A percentile compares a stretch with the other conserved stretches of the same genome.
These are phyloP conservation scores for Xyrichtys novacula DNA, from an alignment of 2,797 vertebrate species.

Conservation along the genomic window DNA sequence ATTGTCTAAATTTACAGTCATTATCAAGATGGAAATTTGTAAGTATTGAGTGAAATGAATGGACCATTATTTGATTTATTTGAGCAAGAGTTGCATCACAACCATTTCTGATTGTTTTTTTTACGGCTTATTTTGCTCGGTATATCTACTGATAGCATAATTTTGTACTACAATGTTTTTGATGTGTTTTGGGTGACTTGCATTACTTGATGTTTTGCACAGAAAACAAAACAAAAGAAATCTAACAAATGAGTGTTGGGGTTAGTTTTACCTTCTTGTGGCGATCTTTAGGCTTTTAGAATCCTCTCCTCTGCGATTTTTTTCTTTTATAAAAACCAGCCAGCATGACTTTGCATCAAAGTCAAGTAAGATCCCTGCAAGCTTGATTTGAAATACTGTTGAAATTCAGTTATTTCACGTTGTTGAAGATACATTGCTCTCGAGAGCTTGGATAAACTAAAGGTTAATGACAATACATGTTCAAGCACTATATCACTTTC, in stretches of 20 bases:
- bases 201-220: slow-evolving; percentile 80
- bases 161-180: slow-evolving; percentile 76
- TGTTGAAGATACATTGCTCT: slow-evolving; percentile 78
- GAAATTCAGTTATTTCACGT: slow-evolving; percentile 84
- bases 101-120: slow-evolving; percentile 79
- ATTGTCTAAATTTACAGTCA: slow-evolving; percentile 73
- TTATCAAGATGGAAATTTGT: slow-evolving; percentile 67
- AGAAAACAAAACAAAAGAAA: slow-evolving; percentile 72
- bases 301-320: slow-evolving; percentile 87
- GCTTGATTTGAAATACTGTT: slow-evolving; percentile 88
- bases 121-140: slow-evolving; percentile 78
- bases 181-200: slow-evolving; percentile 79
- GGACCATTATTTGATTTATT: slow-evolving; percentile 75
- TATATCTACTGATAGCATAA: slow-evolving; percentile 76
- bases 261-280: slow-evolving; percentile 89
- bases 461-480: slow-evolving; percentile 80
- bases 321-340: slow-evolving; percentile 87
- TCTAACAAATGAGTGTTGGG: slow-evolving; percentile 86
- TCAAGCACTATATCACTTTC: slow-evolving; percentile 79
- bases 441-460: slow-evolving; percentile 79
- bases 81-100: slow-evolving; percentile 85
- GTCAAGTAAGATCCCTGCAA: slow-evolving; percentile 87
- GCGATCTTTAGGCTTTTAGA: slow-evolving; percentile 88
- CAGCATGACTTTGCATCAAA: slow-evolving; percentile 86
- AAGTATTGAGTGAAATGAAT: slow-evolving; percentile 78